Percentiles rank a stretch among this genome's conserved stretches.
Conservation (phyloP, 2,797 vertebrate genomes). For the Alosa sapidissima region DNA sequence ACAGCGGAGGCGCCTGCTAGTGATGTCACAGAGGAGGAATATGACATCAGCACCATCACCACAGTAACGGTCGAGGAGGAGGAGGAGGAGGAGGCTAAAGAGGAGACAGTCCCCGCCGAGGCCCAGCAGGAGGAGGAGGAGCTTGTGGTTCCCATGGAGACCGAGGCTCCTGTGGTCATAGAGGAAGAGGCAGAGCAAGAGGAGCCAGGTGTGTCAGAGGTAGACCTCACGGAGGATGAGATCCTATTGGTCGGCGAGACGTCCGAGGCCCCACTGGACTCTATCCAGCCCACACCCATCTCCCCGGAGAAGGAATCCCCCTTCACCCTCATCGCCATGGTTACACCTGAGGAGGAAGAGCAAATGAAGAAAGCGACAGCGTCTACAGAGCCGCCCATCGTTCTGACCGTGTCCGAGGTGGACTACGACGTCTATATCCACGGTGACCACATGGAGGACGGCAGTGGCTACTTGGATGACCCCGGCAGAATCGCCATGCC, state of each 20-base stretch:
- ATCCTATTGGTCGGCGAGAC: constrained; percentile 37
- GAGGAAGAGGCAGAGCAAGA: constrained; percentile 37
- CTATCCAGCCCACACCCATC: constrained; percentile 55
- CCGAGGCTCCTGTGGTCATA: background rate
- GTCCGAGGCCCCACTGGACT: constrained; percentile 38
- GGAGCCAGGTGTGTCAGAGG: constrained; percentile 55
- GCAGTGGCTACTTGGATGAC: constrained; percentile 69
- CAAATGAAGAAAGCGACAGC: constrained; percentile 18
- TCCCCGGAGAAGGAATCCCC: constrained; percentile 64
- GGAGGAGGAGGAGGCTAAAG: constrained; percentile 1
- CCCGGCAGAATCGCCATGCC: constrained; percentile 70
- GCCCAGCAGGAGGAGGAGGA: constrained; percentile 56
- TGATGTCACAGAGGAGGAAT: constrained; percentile 9
- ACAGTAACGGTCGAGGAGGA: constrained; percentile 28
- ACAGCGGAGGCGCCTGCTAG: background rate
- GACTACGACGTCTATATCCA: constrained; percentile 56
- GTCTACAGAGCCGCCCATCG: background rate
- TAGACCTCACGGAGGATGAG: constrained; percentile 37
- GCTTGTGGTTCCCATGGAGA: constrained; percentile 41
- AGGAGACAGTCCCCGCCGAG: constrained; percentile 23
- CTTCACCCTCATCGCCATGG: constrained; percentile 57
- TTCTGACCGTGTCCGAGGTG: constrained; percentile 35
- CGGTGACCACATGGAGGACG: constrained; percentile 66
- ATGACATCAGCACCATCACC: constrained; percentile 32
- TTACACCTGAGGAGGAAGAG: constrained; percentile 31